Evolutionary conservation across 1,140 invertebrate species (phyloP), one percentile per base, ranked within the genome.

Genomic region (Mamestra configurata): DNA sequence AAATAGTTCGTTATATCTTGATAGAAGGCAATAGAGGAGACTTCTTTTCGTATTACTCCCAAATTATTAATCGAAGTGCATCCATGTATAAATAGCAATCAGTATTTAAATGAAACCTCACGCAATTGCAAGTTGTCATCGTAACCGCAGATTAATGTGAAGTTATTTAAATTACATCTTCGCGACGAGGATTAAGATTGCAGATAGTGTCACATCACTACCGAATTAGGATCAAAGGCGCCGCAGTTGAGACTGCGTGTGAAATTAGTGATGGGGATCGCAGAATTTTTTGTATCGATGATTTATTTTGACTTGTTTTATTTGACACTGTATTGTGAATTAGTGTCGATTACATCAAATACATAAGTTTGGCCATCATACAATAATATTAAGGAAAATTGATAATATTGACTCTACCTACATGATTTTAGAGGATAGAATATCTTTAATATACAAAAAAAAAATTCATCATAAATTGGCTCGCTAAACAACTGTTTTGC

Each of bases 161-260:
- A 37, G 40, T 61, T 76, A 76, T 76, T 76, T 61, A 76, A 76
- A 76, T 76, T 15, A 46, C 43, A 76, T 59, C 72, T 37, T 18
- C 40, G 55, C 35, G 6, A 22, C 37, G 55, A 8, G 37, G 72
- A 76, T 76, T 76, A 46, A 76, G 72, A 76, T 76, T 43, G 31
- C 22, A 55, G 72, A 76, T 76, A 76, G 20, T 76, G 72, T 76
- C 72, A 76, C 55, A 76, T 76, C 72, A 46, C 72, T 61, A 76
- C 55, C 72, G 31, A 61, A 43, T 76, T 59, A n/a, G 40, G 55
- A 55, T 76, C 72, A 76, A 76, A 61, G 72, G 72, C 7, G 55
- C 72, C 72, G 72, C 72, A 5, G 15, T 31, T 53, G 20, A 51
- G 27, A 13, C 18, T 27, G 35, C n/a, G 22, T 55, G 49, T 37